Conservation (phyloP, 1,140 invertebrate genomes). For the Sminthurinus signatus region DNA sequence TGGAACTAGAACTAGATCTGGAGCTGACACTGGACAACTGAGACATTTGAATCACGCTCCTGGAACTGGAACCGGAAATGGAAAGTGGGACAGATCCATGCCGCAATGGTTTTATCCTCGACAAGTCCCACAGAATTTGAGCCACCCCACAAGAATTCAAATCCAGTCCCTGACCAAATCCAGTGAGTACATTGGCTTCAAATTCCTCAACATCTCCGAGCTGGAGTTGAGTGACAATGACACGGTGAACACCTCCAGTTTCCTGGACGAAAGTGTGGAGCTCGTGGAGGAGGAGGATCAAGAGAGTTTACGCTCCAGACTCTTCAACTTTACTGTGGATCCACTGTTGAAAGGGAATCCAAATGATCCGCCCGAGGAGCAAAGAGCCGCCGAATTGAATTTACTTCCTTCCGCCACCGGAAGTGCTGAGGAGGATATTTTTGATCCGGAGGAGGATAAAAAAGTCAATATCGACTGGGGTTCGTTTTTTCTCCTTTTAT, state of each 20-base stretch:
- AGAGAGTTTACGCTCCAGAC: neutral
- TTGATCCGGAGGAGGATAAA: too few relatives aligned
- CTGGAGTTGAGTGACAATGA: neutral
- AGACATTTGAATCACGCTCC: too few relatives aligned
- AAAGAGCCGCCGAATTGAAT: neutral
- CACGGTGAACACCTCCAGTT: neutral
- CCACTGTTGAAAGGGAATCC: neutral
- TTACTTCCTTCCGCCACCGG: too few relatives aligned
- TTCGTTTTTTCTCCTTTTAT: too few relatives aligned
- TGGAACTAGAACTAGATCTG: too few relatives aligned
- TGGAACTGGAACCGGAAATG: too few relatives aligned
- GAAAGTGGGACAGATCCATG: too few relatives aligned
- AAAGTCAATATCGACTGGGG: too few relatives aligned
- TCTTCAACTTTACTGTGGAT: neutral
- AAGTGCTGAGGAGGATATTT: too few relatives aligned
- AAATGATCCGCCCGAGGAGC: neutral
- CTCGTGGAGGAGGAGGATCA: neutral
- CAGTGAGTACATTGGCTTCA: conserved; percentile 5
- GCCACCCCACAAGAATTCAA: neutral
- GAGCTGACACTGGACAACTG: too few relatives aligned
- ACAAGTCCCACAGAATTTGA: neutral
- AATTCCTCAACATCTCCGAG: neutral
- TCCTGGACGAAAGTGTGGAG: neutral
- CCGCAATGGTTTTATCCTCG: conserved; percentile 1
- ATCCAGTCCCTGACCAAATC: neutral